These are phyloP conservation scores for Neelides sp. DNA, from an alignment of 1,140 invertebrate species.

Conservation along the genomic window DNA sequence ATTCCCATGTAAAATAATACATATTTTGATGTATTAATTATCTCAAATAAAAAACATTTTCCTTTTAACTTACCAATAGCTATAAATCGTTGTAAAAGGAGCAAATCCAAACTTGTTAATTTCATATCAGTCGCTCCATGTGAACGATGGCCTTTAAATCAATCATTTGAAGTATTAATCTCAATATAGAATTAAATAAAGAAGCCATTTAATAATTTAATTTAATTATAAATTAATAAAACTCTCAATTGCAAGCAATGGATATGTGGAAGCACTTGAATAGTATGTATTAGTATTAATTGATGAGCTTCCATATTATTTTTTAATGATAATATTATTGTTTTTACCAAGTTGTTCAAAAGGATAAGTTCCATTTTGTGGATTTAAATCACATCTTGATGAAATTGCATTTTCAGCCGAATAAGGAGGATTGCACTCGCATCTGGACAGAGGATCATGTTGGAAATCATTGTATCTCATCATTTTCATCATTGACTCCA, in stretches of 20 bases:
- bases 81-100: slow-evolving; percentile 41
- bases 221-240: too few relatives aligned
- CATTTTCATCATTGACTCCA: slow-evolving; percentile 45
- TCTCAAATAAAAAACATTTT: too few relatives aligned
- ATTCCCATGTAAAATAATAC: too few relatives aligned
- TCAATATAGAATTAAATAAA: too few relatives aligned
- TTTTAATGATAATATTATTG: too few relatives aligned
- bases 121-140: slow-evolving; percentile 53
- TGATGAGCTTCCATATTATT: neutral
- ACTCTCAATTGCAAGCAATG: neutral
- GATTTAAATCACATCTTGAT: slow-evolving; percentile 56
- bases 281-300: neutral
- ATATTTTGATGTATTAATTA: too few relatives aligned
- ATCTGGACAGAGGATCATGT: slow-evolving; percentile 53
- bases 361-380: slow-evolving; percentile 50
- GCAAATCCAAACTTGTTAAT: slow-evolving; percentile 36
- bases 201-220: too few relatives aligned
- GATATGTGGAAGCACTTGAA: too few relatives aligned
- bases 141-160: slow-evolving; percentile 37
- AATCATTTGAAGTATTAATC: slow-evolving; percentile 4
- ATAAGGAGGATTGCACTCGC: slow-evolving; percentile 58
- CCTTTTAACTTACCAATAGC: slow-evolving; percentile 42
- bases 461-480: slow-evolving; percentile 64
- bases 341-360: slow-evolving; percentile 24
- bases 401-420: slow-evolving; percentile 58